Evolutionary conservation across 2,113 vertebrate species (phyloP), one percentile per base, ranked within the genome.

Genomic region (Alces alces): DNA sequence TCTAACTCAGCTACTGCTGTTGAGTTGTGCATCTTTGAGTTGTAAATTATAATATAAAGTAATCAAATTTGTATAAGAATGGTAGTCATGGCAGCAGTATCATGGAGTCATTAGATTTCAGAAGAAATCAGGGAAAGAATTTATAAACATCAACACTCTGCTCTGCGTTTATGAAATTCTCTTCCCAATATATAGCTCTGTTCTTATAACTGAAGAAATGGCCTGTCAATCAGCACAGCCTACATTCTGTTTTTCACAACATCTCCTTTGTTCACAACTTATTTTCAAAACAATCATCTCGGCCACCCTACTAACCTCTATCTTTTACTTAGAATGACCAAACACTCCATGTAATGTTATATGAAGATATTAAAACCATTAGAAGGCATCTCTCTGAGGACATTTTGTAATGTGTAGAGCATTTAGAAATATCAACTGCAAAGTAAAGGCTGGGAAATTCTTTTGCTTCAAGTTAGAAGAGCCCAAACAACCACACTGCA

Each of bases 21-120:
- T 98, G 97, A 92, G 97, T 97, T 98, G 98, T 98, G 96, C 52
- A 57, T 97, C 98, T 98, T 98, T 98, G 76, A 97, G 66, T 96
- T 97, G 96, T 98, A 99, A 98, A 98, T 99, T 99, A 98, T 93
- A 98, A 92, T 98, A 96, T 52, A 97, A 96, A 95, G 57, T 98
- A 98, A 99, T 98, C 98, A 98, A 98, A 98, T 98, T 98, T 36
- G n/a, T 97, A 98, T 96, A 98, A 98, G 98, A 98, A 97, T 91
- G 91, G 97, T 98, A 98, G 98, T 95, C 98, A 98, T 98, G 93
- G 98, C 98, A 98, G 98, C 96, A 93, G 93, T 54, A 92, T 98
- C 97, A 96, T 92, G 16, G 19, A 98, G 98, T 98, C 94, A 97
- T 97, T 98, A 97, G 94, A 97, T 98, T 98, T 98, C 98, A 98